Conservation (phyloP, 2,113 vertebrate species). For the Caranx melampygus region DNA sequence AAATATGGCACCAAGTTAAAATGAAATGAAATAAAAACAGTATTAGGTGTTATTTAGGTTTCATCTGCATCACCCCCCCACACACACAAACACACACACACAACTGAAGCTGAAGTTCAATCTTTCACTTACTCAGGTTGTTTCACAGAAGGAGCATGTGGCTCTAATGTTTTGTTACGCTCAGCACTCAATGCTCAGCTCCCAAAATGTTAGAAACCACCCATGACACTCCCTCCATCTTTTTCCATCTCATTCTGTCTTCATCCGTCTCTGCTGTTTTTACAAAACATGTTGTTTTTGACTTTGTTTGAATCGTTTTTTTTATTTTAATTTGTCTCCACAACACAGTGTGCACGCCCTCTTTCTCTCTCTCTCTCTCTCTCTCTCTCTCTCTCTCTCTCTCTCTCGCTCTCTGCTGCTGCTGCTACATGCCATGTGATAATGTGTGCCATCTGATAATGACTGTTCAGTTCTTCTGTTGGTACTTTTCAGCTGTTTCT, state of each 20-base stretch:
- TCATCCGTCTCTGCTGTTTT: conserved; percentile 42
- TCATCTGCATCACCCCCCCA: conserved; percentile 21
- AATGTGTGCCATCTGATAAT: conserved; percentile 77
- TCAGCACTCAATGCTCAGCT: conserved; percentile 15
- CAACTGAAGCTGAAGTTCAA: background rate
- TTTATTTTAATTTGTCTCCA: conserved; percentile 27
- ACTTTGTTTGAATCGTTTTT: conserved; percentile 23
- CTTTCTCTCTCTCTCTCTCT: conserved; percentile 56
- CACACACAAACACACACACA: background rate
- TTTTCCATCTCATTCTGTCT: conserved; percentile 38
- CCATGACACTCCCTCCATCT: conserved; percentile 25
- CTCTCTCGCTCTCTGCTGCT: conserved; percentile 59
- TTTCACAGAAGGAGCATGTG: conserved; percentile 33
- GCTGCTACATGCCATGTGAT: conserved; percentile 71
- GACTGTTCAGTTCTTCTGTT: conserved; percentile 75
- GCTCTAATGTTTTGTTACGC: conserved; percentile 36
- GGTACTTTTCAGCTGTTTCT: conserved; percentile 73
- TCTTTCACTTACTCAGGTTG: conserved; percentile 12
- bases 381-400: conserved; percentile 53
- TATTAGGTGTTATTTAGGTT: background rate
- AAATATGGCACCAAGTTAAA: background rate
- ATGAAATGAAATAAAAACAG: too few relatives aligned
- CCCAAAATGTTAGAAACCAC: conserved; percentile 28
- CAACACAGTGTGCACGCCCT: conserved; percentile 51
- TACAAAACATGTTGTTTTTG: conserved; percentile 31